These are phyloP conservation scores for Sardina pilchardus DNA, from an alignment of 2,113 vertebrate genomes.

Conservation along the genomic window DNA sequence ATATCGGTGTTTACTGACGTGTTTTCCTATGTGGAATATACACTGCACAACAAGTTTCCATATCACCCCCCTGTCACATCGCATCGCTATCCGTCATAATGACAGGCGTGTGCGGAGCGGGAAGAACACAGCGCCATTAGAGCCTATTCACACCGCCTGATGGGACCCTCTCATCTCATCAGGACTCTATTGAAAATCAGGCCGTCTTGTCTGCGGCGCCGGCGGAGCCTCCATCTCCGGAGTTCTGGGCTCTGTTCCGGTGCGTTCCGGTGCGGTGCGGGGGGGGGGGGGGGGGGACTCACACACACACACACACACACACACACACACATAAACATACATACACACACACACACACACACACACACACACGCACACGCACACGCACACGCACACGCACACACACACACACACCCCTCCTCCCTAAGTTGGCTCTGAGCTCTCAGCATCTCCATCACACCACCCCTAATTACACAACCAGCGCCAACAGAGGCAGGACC, in stretches of 20 bases:
- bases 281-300: not conserved
- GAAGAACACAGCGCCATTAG: conserved; percentile 11
- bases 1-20: not conserved
- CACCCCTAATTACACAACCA: too few species aligned
- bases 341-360: not conserved
- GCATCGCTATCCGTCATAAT: not conserved
- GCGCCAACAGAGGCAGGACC: too few species aligned
- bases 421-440: too few species aligned
- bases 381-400: not conserved
- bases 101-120: not conserved
- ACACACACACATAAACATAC: conserved; percentile 28
- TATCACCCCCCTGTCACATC: not conserved
- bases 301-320: not conserved
- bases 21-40: not conserved
- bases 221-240: not conserved
- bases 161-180: not conserved
- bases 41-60: not conserved
- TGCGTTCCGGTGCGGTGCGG: not conserved
- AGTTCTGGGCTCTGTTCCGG: not conserved
- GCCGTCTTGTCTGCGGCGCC: conserved; percentile 35
- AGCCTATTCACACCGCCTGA: conserved; percentile 1
- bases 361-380: not conserved
- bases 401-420: not conserved
- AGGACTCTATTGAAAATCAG: conserved; percentile 42
- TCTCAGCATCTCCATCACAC: too few species aligned